Evolutionary conservation across 2,888 invertebrate genomes (phyloP).

Genomic region (Conchocele bisecta): DNA sequence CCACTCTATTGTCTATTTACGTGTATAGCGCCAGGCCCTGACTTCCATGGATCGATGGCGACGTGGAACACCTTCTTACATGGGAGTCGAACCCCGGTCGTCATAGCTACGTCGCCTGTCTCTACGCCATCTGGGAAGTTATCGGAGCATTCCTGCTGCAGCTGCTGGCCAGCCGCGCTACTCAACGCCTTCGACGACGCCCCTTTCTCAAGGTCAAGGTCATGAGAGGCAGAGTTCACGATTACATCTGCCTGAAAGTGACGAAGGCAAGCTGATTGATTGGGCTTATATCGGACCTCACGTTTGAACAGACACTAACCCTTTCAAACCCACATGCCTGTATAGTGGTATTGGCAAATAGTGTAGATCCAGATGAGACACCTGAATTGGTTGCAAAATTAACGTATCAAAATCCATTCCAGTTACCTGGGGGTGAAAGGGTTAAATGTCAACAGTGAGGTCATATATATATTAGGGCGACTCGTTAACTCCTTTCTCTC

Average conservation of each 20-base stretch:
- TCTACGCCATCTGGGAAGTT: conserved; percentile 60
- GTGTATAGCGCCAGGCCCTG: background rate
- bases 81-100: conserved; percentile 58
- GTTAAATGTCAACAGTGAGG: too few relatives aligned
- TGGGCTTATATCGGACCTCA: too few relatives aligned
- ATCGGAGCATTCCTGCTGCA: conserved; percentile 61
- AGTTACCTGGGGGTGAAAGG: too few relatives aligned
- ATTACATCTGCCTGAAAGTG: conserved; percentile 72
- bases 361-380: too few relatives aligned
- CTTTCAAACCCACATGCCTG: too few relatives aligned
- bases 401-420: too few relatives aligned
- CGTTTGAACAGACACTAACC: too few relatives aligned
- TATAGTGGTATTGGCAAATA: too few relatives aligned
- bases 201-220: conserved; percentile 65
- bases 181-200: conserved; percentile 64
- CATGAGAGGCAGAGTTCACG: conserved; percentile 69
- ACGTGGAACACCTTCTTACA: conserved; percentile 64
- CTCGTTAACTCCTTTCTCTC: too few relatives aligned
- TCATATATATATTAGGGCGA: too few relatives aligned
- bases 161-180: conserved; percentile 53
- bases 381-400: too few relatives aligned
- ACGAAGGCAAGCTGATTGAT: too few relatives aligned
- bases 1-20: background rate
- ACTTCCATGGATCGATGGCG: conserved; percentile 50
- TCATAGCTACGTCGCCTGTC: conserved; percentile 62